Evolutionary conservation across 2,888 invertebrate genomes (phyloP), one percentile per base, ranked within the genome.

Genomic region (Platypus cylindrus): DNA sequence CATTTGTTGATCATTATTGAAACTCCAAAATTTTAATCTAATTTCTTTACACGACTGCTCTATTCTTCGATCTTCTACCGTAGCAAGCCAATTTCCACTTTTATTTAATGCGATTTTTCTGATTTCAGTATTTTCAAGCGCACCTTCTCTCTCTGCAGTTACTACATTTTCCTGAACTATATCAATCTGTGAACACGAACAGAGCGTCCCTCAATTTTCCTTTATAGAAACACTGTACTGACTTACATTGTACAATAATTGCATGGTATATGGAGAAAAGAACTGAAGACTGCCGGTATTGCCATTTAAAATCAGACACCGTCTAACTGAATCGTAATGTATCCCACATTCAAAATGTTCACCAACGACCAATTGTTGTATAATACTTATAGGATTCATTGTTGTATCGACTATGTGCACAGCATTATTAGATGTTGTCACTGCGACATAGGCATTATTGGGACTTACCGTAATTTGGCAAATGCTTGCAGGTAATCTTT

Each of bases 21-120:
- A 82, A 36, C 63, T 51, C 84, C 85, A 86, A 59, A 85, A 85
- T 53, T 85, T 86, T 1, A 86, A 62, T 34, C 75, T 63, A 3
- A 75, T 60, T 59, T 84, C 82, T 3, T 68, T 64, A 30, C 63
- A 42, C 32, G 45, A 45, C 26, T 68, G 56, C 16, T 64, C 59
- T 56, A 78, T 76, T 48, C 72, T 66, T 38, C 73, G 63, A 37
- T 68, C 64, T 53, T 78, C 78, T 3, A 73, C 67, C 0, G 84
- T 84, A 5, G 74, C 80, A 63, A 86, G 65, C 85, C 86, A 86
- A 5, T 57, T 50, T 1, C 78, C 78, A 52, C 70, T 65, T 32
- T 66, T 63, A 54, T 73, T 75, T 36, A 85, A 65, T 1, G 78
- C 75, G n/a, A 76, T 67, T 45, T 69, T 66, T 3, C 68, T 71